A percentile compares a stretch with the other conserved stretches of the same genome.
Evolutionary conservation across 2,797 vertebrate species (phyloP).

Genomic region (Tiaroga cobitis): DNA sequence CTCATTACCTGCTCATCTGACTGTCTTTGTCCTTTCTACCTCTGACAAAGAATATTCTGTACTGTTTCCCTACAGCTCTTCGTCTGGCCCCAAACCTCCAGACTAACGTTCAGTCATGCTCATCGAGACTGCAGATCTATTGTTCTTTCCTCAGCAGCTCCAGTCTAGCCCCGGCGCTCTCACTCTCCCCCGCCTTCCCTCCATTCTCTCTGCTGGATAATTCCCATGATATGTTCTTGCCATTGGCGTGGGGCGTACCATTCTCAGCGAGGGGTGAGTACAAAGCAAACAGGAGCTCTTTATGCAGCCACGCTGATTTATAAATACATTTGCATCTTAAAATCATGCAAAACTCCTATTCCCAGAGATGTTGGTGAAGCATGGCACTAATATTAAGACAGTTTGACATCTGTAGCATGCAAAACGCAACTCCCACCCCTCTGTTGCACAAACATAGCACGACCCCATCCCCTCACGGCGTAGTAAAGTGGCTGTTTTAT

Average conservation of each 20-base stretch:
- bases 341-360: neutral
- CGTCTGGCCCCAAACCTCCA: slow-evolving; percentile 58
- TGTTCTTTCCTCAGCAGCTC: slow-evolving; percentile 67
- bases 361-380: neutral
- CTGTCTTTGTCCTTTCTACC: slow-evolving; percentile 48
- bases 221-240: slow-evolving; percentile 70
- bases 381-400: no score
- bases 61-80: slow-evolving; percentile 47
- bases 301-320: neutral
- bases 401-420: neutral
- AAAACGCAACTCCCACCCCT: neutral
- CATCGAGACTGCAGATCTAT: slow-evolving; percentile 64
- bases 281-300: neutral
- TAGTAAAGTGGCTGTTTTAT: slow-evolving; percentile 69
- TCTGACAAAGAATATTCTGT: slow-evolving; percentile 51
- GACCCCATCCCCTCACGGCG: slow-evolving; percentile 59
- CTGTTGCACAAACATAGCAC: slow-evolving; percentile 20
- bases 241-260: slow-evolving; percentile 58
- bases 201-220: slow-evolving; percentile 63
- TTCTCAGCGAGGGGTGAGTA: slow-evolving; percentile 24
- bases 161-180: slow-evolving; percentile 51
- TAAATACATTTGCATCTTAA: neutral
- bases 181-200: slow-evolving; percentile 39
- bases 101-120: slow-evolving; percentile 58
- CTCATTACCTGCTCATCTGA: slow-evolving; percentile 57